Percentiles rank a stretch among this genome's conserved stretches.
These are phyloP conservation scores for Aphidoletes aphidimyza DNA, from an alignment of 2,888 invertebrate genomes.

Conservation along the genomic window DNA sequence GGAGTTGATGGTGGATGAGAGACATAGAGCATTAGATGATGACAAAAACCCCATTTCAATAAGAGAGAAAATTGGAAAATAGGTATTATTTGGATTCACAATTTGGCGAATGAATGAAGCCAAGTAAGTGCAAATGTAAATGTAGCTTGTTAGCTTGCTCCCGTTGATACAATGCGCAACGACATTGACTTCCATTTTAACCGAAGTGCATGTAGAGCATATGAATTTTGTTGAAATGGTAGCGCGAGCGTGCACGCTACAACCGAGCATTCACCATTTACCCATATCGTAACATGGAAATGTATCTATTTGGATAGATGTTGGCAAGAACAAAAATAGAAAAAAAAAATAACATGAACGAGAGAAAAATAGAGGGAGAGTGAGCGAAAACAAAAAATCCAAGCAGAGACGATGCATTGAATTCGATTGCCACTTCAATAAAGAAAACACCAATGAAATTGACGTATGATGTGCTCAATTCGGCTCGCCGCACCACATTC, in stretches of 20 bases:
- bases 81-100: slow-evolving; percentile 54
- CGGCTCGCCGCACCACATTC: not conserved
- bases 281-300: not conserved
- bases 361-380: not conserved
- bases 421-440: not conserved
- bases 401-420: not conserved
- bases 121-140: slow-evolving; percentile 53
- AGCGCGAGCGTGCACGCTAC: not conserved
- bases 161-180: slow-evolving; percentile 17
- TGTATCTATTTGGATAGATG: not conserved
- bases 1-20: too few relatives aligned
- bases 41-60: slow-evolving; percentile 43
- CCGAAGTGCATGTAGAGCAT: not conserved
- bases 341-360: not conserved
- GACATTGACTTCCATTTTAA: not conserved
- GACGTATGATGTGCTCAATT: not conserved
- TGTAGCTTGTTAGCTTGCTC: not conserved
- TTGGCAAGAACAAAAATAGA: not conserved
- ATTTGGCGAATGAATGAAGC: slow-evolving; percentile 13
- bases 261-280: not conserved
- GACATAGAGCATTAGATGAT: not conserved
- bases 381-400: not conserved
- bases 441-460: not conserved
- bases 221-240: not conserved
- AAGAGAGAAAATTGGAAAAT: slow-evolving; percentile 45